Base-by-base conservation (phyloP, 2,113 vertebrate species). In the Galbula dea region DNA sequence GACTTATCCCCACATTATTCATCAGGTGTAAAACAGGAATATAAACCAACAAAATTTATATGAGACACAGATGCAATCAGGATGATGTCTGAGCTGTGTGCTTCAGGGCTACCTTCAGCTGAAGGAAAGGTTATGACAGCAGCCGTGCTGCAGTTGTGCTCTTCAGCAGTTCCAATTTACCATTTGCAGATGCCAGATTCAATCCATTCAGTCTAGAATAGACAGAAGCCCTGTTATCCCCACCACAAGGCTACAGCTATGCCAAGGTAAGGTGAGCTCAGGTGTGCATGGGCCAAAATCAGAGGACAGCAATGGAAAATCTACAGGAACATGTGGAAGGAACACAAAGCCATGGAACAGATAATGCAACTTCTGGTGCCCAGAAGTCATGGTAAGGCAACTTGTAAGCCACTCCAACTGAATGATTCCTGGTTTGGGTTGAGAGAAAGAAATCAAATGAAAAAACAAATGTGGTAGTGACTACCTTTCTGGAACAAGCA, bases 81-180 rank as follows among this genome's bases (percentile, higher is more conserved):
- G 43, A 21, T 41, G n/a, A 39, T 27, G 23, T 27, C 36, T 24
- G 59, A 32, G n/a, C 11, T 54, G n/a, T 1, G 2, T 55, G 13
- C 13, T 17, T 51, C 30, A 83, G 34, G 75, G 18, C 15, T n/a
- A 20, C 16, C 66, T 43, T 18, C 3, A 0, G 30, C 9, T 39
- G 45, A 68, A 86, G 45, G 43, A 77, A 61, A 32, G 52, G 7
- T 41, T 72, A 12, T 2, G 16, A n/a, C 18, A 71, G 49, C 52
- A 75, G 39, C 41, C 0, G 0, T 43, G 34, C 21, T 0, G 3
- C 36, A 29, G 58, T 16, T 0, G 0, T 46, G 19, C 30, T 3
- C 15, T 21, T 61, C 24, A 45, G 51, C 26, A n/a, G 36, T 45
- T 65, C 29, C 13, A 3, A 0, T 0, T 43, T 32, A 36, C 26